phyloP scores from a whole-genome alignment of 2,113 vertebrate species.

The Tragelaphus scriptus region DNA sequence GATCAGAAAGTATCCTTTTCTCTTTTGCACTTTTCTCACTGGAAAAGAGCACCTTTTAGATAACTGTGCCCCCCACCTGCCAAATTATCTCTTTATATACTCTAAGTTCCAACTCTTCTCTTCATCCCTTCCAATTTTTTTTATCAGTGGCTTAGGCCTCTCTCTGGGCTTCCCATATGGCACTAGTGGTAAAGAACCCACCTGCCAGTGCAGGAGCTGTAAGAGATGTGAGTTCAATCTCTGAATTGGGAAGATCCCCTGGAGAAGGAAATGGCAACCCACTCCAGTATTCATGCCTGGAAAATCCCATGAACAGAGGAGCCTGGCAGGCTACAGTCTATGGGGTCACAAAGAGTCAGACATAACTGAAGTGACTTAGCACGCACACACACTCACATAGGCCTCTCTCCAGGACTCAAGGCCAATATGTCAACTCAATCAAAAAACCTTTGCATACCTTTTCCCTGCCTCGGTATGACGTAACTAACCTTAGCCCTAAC shows the following conservation, averaged over 20 bases:
- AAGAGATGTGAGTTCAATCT: not conserved
- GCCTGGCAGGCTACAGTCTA: not conserved
- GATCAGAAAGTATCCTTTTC: not conserved
- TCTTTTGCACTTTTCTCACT: not conserved
- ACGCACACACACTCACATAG: not conserved
- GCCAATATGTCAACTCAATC: not conserved
- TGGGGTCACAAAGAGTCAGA: not conserved
- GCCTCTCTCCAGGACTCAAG: not conserved
- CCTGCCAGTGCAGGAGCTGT: not conserved
- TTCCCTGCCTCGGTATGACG: not conserved
- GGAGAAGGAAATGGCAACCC: not conserved
- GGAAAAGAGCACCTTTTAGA: not conserved
- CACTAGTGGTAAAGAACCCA: not conserved
- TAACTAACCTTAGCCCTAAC: not conserved
- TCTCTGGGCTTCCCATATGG: not conserved
- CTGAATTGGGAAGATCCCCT: not conserved
- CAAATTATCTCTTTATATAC: not conserved
- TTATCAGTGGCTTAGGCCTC: not conserved
- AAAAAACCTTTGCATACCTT: not conserved
- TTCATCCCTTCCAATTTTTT: constrained; percentile 1
- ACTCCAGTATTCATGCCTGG: not conserved
- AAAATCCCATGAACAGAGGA: not conserved
- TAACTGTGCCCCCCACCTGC: not conserved
- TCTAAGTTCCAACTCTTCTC: not conserved
- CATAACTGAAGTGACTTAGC: not conserved